These are phyloP conservation scores for Acrocephalus scirpaceus DNA, from an alignment of 2,797 vertebrate species.

Conservation along the genomic window DNA sequence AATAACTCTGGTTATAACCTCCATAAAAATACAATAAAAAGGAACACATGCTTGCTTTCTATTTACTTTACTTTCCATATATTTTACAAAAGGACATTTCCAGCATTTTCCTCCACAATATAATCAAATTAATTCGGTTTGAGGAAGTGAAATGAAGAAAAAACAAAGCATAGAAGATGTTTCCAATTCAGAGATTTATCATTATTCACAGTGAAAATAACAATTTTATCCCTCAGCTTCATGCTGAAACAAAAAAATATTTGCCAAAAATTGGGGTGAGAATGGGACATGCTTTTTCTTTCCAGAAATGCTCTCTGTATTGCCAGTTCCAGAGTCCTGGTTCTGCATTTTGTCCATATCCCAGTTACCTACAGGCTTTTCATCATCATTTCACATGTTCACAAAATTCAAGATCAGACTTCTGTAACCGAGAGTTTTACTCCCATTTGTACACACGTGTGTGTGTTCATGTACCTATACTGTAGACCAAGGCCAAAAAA, in stretches of 20 bases:
- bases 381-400: background rate
- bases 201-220: background rate
- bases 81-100: background rate
- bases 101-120: background rate
- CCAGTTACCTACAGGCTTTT: background rate
- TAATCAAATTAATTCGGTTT: background rate
- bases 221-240: background rate
- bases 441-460: background rate
- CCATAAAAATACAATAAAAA: slow-evolving; percentile 23
- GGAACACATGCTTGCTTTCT: background rate
- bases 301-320: background rate
- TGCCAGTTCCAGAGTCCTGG: background rate
- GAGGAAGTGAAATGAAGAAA: background rate
- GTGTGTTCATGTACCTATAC: background rate
- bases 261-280: background rate
- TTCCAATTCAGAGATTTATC: background rate
- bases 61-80: background rate
- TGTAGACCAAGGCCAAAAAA: background rate
- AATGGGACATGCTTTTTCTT: background rate
- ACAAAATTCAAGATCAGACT: background rate
- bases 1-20: slow-evolving; percentile 2
- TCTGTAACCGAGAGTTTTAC: background rate
- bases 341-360: background rate
- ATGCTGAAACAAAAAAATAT: background rate
- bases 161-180: background rate